Evolutionary conservation across 2,113 vertebrate genomes (phyloP).

Genomic region (Paramormyrops kingsleyae): DNA sequence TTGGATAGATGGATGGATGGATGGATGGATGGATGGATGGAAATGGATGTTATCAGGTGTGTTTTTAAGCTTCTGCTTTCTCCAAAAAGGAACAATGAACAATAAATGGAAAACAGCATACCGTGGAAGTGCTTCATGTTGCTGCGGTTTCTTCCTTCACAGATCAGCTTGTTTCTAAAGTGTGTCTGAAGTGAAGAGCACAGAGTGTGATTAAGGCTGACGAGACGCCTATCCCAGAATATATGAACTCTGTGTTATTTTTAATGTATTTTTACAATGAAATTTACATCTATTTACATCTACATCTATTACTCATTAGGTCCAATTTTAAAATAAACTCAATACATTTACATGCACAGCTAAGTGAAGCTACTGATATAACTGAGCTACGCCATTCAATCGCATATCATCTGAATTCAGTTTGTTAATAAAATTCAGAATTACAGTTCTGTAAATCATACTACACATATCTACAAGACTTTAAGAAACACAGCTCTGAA

Average conservation of each 20-base stretch:
- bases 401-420: background rate
- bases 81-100: background rate
- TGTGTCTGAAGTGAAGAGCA: background rate
- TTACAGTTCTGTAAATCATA: background rate
- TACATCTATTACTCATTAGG: background rate
- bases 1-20: background rate
- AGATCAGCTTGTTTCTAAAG: background rate
- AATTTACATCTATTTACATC: background rate
- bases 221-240: background rate
- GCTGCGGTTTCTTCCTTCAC: background rate
- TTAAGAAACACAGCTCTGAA: background rate
- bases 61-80: background rate
- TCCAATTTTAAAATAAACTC: background rate
- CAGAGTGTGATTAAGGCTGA: background rate
- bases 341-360: too few species aligned
- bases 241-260: background rate
- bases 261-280: too few species aligned
- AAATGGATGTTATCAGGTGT: background rate
- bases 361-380: too few species aligned
- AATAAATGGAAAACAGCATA: background rate
- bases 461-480: background rate
- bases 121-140: background rate
- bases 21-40: background rate
- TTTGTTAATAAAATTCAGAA: background rate
- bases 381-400: too few species aligned